Evolutionary conservation across 2,113 vertebrate genomes (phyloP).

Genomic region (Menidia beryllina): DNA sequence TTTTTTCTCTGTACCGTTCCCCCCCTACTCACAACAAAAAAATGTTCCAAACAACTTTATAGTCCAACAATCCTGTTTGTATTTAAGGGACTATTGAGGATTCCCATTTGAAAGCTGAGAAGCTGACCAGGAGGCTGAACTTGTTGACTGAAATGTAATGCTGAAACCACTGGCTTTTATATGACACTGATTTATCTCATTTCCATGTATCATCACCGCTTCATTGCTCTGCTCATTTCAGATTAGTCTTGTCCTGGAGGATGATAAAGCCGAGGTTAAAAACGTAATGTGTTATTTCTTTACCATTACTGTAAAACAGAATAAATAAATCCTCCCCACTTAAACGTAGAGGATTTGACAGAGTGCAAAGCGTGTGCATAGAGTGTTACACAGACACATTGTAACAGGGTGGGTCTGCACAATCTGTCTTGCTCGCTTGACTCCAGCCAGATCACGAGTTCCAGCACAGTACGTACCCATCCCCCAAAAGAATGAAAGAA

Average conservation of each 20-base stretch:
- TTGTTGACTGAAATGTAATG: background rate
- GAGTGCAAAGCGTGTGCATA: background rate
- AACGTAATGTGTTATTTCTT: no score
- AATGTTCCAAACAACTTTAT: background rate
- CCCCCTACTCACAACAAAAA: no score
- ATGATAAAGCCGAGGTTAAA: no score
- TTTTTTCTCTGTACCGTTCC: no score
- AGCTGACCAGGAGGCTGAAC: background rate
- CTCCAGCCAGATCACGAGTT: constrained; percentile 64
- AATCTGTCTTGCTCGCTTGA: constrained; percentile 43
- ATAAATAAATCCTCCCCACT: background rate
- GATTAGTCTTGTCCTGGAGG: background rate
- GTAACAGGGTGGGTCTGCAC: constrained; percentile 51
- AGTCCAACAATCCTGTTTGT: background rate
- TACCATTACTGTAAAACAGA: no score
- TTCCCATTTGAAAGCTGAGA: background rate
- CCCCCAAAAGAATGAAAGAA: constrained; percentile 59
- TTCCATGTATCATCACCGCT: background rate
- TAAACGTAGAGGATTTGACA: no score
- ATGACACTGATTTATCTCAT: background rate
- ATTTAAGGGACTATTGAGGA: background rate
- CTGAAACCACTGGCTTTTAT: background rate
- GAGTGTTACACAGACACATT: constrained; percentile 19
- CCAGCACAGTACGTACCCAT: constrained; percentile 61
- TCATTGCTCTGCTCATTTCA: background rate